Percentiles rank a stretch among this genome's conserved stretches.
Conservation (phyloP, 2,888 invertebrate species). For the Standfussiana lucernea region DNA sequence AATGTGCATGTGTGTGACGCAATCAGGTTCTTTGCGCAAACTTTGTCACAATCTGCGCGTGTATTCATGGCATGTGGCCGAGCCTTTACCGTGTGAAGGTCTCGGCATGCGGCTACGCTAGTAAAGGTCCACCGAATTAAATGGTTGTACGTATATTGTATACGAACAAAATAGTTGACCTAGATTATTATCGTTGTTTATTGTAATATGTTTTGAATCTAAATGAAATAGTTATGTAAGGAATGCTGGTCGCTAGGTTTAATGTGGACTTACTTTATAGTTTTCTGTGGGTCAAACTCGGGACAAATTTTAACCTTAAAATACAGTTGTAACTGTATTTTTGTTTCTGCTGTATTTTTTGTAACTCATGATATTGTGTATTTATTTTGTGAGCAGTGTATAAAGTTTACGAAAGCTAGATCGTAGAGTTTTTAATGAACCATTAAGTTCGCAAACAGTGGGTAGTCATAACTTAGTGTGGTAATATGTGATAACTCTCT, state of each 20-base stretch:
- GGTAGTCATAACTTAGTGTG: background rate
- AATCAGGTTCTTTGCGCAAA: background rate
- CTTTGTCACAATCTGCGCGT: background rate
- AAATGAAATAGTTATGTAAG: conserved; percentile 48
- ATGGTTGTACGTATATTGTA: conserved; percentile 42
- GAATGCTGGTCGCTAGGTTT: conserved; percentile 18
- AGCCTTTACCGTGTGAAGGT: conserved; percentile 8
- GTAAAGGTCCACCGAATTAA: conserved; percentile 45
- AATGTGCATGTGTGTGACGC: background rate
- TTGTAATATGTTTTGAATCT: conserved; percentile 55
- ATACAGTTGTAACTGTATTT: too few species aligned
- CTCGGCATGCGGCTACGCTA: background rate
- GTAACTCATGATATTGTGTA: background rate
- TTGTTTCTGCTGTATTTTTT: background rate
- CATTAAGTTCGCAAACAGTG: background rate
- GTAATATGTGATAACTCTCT: background rate
- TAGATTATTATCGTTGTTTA: conserved; percentile 69
- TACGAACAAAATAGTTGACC: conserved; percentile 69
- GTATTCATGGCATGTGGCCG: background rate
- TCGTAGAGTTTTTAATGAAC: background rate
- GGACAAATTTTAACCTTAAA: too few species aligned
- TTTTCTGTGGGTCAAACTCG: background rate
- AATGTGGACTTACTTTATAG: background rate
- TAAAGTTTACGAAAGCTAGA: too few species aligned
- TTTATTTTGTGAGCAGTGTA: background rate